Percentiles rank a stretch among this genome's conserved stretches.
Evolutionary conservation across 2,888 invertebrate species (phyloP).

Genomic region (Noctuana brunneofusca): DNA sequence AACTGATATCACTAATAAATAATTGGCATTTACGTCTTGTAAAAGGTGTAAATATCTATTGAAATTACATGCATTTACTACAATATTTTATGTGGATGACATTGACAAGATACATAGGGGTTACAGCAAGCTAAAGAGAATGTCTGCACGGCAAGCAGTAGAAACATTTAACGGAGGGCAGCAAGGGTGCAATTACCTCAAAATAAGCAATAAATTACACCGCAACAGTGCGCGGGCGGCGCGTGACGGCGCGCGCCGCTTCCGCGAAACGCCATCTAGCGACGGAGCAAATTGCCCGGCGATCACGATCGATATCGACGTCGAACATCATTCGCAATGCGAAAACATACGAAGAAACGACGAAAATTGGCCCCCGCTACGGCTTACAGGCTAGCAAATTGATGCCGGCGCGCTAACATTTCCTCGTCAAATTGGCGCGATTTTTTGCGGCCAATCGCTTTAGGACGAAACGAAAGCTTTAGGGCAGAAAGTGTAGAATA

Average conservation of each 20-base stretch:
- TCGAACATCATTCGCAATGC: conserved; percentile 32
- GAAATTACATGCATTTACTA: too few species aligned
- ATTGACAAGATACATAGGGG: conserved; percentile 29
- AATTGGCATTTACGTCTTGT: too few species aligned
- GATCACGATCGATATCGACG: conserved; percentile 69
- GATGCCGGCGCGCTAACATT: conserved; percentile 28
- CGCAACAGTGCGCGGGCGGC: conserved; percentile 61
- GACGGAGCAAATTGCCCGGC: conserved; percentile 66
- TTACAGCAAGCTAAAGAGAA: conserved; percentile 36
- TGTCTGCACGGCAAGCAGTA: conserved; percentile 48
- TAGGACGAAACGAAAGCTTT: neutral
- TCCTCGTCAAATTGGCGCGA: conserved; percentile 24
- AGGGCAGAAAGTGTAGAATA: conserved; percentile 6
- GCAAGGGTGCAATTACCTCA: conserved; percentile 70
- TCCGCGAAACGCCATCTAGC: conserved; percentile 74
- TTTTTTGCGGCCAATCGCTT: conserved; percentile 25
- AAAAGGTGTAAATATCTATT: too few species aligned
- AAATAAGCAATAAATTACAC: conserved; percentile 64
- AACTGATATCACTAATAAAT: too few species aligned
- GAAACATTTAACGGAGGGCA: conserved; percentile 63
- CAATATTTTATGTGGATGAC: too few species aligned
- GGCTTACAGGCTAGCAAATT: conserved; percentile 30
- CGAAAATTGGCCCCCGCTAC: conserved; percentile 30
- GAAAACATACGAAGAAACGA: conserved; percentile 35
- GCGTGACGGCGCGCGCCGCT: conserved; percentile 67